Conservation (phyloP, 2,888 invertebrate genomes). For the Gastrophysa polygoni region DNA sequence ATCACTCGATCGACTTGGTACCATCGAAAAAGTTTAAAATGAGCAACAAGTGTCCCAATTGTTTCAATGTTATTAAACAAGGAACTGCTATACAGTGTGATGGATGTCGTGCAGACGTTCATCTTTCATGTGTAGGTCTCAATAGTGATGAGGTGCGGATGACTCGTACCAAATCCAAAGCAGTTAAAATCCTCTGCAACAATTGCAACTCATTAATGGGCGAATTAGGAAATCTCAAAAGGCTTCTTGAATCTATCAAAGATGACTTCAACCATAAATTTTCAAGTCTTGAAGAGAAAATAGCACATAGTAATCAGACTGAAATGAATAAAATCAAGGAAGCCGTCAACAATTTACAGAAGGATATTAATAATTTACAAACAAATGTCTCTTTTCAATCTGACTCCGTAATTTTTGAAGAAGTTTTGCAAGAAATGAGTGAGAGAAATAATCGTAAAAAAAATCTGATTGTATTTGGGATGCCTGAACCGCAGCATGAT, state of each 20-base stretch:
- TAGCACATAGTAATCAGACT: background rate
- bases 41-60: too few relatives aligned
- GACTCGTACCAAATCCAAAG: too few relatives aligned
- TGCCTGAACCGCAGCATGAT: background rate
- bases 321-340: slow-evolving; percentile 8
- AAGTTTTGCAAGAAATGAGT: slow-evolving; percentile 2
- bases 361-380: background rate
- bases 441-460: background rate
- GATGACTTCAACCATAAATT: too few relatives aligned
- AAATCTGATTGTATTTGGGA: slow-evolving; percentile 4
- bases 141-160: too few relatives aligned
- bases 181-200: too few relatives aligned
- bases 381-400: background rate
- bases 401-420: background rate
- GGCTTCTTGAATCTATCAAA: slow-evolving; percentile 1
- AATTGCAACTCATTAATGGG: background rate
- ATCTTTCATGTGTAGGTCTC: too few relatives aligned
- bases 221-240: slow-evolving; percentile 3
- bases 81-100: too few relatives aligned
- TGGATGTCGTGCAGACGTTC: too few relatives aligned
- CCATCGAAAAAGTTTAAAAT: too few relatives aligned
- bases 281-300: slow-evolving; percentile 11
- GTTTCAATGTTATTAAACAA: too few relatives aligned
- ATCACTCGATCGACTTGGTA: too few relatives aligned
- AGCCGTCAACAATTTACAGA: slow-evolving; percentile 3